phyloP scores from a whole-genome alignment of 2,888 invertebrate species.

The Aproaerema taeniolella region DNA sequence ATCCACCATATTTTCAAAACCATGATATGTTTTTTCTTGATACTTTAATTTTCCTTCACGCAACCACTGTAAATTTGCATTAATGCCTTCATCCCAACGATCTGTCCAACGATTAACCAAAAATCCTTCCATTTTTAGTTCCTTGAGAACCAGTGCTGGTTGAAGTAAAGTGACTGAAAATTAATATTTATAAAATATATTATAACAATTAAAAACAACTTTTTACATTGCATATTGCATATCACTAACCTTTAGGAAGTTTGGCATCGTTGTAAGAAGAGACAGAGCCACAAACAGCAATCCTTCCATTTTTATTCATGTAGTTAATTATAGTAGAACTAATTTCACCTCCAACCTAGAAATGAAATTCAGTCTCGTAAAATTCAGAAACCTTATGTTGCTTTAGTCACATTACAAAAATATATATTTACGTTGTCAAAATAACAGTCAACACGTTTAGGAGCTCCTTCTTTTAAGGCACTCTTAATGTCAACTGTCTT shows the following conservation, averaged over 20 bases:
- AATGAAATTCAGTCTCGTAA: too few relatives aligned
- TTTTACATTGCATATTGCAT: background rate
- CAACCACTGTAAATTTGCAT: constrained; percentile 80
- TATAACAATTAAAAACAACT: background rate
- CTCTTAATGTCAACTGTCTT: constrained; percentile 78
- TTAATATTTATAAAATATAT: background rate
- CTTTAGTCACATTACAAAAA: background rate
- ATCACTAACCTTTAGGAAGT: constrained; percentile 51
- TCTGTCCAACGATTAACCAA: constrained; percentile 73
- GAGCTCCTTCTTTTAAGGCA: constrained; percentile 80
- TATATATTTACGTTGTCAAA: constrained; percentile 83
- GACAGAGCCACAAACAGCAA: constrained; percentile 84
- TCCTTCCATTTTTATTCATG: constrained; percentile 81
- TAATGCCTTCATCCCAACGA: constrained; percentile 80
- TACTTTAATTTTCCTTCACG: constrained; percentile 83
- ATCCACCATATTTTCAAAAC: constrained; percentile 85
- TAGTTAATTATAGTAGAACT: constrained; percentile 79
- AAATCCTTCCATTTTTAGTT: constrained; percentile 84
- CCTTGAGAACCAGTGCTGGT: constrained; percentile 76
- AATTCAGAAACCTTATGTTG: too few relatives aligned
- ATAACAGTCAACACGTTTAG: constrained; percentile 84
- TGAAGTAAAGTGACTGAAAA: constrained; percentile 72
- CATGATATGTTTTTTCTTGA: constrained; percentile 82
- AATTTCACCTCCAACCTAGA: constrained; percentile 84
- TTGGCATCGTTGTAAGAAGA: constrained; percentile 78